Percentiles rank a stretch among this genome's conserved stretches.
phyloP scores from a whole-genome alignment of 2,888 invertebrate genomes.

The Torymus texanus region DNA sequence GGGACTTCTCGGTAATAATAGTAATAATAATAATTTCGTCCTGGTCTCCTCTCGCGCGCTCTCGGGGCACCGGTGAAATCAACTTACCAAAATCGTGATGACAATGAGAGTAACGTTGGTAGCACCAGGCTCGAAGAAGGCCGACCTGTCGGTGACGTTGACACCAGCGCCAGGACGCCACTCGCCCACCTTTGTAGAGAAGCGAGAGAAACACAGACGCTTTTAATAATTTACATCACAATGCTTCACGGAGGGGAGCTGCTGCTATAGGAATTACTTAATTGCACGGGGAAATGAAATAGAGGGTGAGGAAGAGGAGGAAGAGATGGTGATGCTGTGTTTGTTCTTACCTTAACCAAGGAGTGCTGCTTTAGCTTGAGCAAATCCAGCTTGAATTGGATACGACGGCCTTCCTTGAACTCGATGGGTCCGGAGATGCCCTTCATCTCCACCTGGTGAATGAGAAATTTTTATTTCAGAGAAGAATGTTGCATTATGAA shows the following conservation, averaged over 20 bases:
- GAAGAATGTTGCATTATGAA: too few relatives aligned
- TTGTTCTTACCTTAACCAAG: constrained; percentile 78
- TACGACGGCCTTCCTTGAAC: constrained; percentile 86
- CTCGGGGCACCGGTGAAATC: not conserved
- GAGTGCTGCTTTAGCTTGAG: constrained; percentile 85
- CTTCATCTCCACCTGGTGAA: constrained; percentile 83
- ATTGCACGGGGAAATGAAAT: constrained; percentile 26
- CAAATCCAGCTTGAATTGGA: constrained; percentile 85
- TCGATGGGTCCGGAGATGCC: constrained; percentile 88
- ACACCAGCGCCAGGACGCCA: constrained; percentile 83
- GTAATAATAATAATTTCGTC: too few relatives aligned
- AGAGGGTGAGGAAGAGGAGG: constrained; percentile 12
- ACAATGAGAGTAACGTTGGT: constrained; percentile 87
- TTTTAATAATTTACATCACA: not conserved
- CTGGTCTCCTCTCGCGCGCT: too few relatives aligned
- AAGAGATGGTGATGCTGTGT: too few relatives aligned
- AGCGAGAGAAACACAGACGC: not conserved
- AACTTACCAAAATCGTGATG: constrained; percentile 84
- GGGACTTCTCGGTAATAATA: too few relatives aligned
- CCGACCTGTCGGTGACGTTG: constrained; percentile 82
- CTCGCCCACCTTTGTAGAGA: constrained; percentile 79
- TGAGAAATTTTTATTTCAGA: not conserved
- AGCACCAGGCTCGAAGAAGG: constrained; percentile 84
- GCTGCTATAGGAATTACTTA: not conserved
- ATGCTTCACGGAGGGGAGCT: too few relatives aligned